Base-by-base conservation (phyloP, 1,140 invertebrate species). In the Orius laevigatus region DNA sequence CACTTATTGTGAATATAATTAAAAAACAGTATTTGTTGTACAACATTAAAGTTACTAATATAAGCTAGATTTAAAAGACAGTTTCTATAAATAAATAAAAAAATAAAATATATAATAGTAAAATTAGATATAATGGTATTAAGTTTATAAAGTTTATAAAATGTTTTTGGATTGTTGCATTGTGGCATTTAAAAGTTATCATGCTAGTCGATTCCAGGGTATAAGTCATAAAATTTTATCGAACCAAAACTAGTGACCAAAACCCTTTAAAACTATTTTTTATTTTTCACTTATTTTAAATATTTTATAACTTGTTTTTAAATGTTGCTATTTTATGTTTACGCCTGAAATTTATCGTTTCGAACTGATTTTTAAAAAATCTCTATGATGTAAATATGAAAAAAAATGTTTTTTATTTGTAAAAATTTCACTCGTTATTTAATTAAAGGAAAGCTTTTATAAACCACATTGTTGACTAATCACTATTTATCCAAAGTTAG, bases 41-140 rank as follows among this genome's bases (percentile, higher is more conserved):
- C 19, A 38, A 47, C 40, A 34, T 49, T 53, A 10, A 47, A 53
- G 41, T 53, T 49, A 53, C 52, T 49, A 53, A 53, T 49, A 33
- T 53, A 34, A 33, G 15, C 49, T 45, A 42, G 35, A 16, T 36
- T 53, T 46, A 45, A 46, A 50, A 38, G 43, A 45, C 43, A 45
- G 40, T 43, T 50, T 48, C 41, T 48, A 48, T 31, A n/a, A 43
- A 50, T 48, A 36, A 33, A n/a, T 18, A 15, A 46, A 46, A 41
- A 11, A 48, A 39, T 45, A 50, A 50, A 18, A 50, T 46, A 50
- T 19, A 41, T 50, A 43, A 43, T 49, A 25, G 39, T 32, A 48
- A 12, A 46, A 31, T 15, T 48, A 47, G 14, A 48, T 38, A 34
- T 53, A 38, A 50, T 43, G 34, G 20, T 50, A 43, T 49, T 50